Percentiles rank a stretch among this genome's conserved stretches.
Evolutionary conservation across 2,797 vertebrate genomes (phyloP).

Genomic region (Scleropages formosus): DNA sequence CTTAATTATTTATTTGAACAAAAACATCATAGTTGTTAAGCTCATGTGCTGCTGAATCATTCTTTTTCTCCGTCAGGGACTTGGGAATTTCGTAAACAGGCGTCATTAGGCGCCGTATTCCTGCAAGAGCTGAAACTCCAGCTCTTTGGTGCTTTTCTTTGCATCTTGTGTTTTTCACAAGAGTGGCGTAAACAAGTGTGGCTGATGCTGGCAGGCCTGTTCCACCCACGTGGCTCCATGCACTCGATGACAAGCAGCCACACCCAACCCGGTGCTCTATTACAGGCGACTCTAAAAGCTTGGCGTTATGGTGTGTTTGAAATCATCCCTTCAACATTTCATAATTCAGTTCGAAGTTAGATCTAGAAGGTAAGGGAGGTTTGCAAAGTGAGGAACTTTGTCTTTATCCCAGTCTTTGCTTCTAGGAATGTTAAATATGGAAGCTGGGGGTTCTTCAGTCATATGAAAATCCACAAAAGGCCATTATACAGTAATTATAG

Average conservation of each 20-base stretch:
- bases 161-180: no score
- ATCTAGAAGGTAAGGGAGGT: neutral
- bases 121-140: no score
- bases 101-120: no score
- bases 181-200: no score
- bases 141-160: no score
- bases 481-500: neutral
- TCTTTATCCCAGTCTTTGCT: neutral
- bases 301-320: no score
- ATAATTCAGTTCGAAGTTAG: neutral
- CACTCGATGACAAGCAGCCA: no score
- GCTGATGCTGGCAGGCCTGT: no score
- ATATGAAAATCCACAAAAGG: neutral
- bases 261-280: no score
- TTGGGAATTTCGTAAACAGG: neutral
- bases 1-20: conserved; percentile 9
- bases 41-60: neutral
- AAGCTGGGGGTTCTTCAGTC: neutral
- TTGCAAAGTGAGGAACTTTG: neutral
- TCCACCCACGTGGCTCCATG: no score
- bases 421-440: neutral
- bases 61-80: neutral
- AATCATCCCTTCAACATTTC: no score
- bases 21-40: neutral
- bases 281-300: no score